Conservation (phyloP, 1,140 invertebrate genomes). For the Caenorhabditis latens region DNA sequence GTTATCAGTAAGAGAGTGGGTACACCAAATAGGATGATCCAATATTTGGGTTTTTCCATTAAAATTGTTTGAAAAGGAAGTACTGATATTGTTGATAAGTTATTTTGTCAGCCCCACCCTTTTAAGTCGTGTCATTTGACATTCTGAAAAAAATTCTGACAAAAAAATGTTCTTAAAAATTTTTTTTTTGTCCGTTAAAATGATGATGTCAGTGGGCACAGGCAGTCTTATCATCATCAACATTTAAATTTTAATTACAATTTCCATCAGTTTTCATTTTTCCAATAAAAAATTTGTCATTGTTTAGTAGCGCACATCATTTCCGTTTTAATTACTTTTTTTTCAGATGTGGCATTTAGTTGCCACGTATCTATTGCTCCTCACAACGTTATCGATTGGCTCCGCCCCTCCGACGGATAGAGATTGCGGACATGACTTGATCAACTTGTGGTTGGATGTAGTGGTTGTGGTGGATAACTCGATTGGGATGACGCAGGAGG, state of each 20-base stretch:
- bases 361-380: neutral
- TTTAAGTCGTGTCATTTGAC: no score
- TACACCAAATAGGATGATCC: constrained; percentile 18
- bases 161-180: no score
- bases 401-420: neutral
- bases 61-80: no score
- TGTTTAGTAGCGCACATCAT: neutral
- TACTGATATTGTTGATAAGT: no score
- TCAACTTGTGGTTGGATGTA: constrained; percentile 23
- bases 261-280: no score
- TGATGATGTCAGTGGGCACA: no score
- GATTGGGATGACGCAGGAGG: neutral
- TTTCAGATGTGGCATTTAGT: neutral
- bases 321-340: neutral
- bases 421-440: neutral
- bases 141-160: no score
- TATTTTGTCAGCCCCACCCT: no score
- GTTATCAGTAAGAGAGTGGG: neutral
- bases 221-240: no score
- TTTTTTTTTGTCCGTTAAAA: no score
- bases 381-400: neutral
- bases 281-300: neutral
- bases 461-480: constrained; percentile 39
- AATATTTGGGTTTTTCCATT: neutral
- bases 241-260: no score